Base-by-base conservation (phyloP, 2,113 vertebrate species). In the Columbina picui region DNA sequence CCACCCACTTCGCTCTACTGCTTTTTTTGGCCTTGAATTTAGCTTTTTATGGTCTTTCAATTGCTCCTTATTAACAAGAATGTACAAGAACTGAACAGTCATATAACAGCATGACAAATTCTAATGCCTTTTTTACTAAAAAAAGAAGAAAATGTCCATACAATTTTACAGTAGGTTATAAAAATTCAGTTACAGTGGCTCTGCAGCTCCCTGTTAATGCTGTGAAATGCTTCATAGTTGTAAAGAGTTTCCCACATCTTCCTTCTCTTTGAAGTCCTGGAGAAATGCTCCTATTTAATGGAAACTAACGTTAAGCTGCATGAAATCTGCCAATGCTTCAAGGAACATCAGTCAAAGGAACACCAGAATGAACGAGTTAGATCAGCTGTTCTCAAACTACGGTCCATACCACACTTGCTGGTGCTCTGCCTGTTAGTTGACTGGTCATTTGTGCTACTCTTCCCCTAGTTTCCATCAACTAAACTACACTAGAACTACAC, bases 221-320 rank as follows among this genome's bases (percentile, higher is more conserved):
- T 83, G 65, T 69, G 20, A 96, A 93, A 93, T 71, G 67, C 83
- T 93, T 87, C 86, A 70, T 81, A 71, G 52, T 59, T 60, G 71
- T 78, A 81, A 91, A 91, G 70, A 57, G 41, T 77, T 97, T 91
- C 86, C 84, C 55, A 95, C 9, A 78, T 74, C 43, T 10, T 89
- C 64, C 59, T 76, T 74, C 60, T 45, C 90, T 96, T 96, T 96
- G 71, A 95, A 90, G 94, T 49, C 30, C 63, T 76, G 61, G 5
- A 57, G 67, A 91, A 97, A 96, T 49, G 43, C 43, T 95, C 34
- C 14, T 60, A 80, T 82, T 95, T 95, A 89, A 93, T 52, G 60
- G 76, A 92, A 97, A 68, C 53, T 32, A 89, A 79, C 3, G 15
- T 65, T 76, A 95, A 82, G 47, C 73, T 56, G 53, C 32, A 60